phyloP scores from a whole-genome alignment of 2,113 vertebrate genomes.

The Odontophorus gujanensis region DNA sequence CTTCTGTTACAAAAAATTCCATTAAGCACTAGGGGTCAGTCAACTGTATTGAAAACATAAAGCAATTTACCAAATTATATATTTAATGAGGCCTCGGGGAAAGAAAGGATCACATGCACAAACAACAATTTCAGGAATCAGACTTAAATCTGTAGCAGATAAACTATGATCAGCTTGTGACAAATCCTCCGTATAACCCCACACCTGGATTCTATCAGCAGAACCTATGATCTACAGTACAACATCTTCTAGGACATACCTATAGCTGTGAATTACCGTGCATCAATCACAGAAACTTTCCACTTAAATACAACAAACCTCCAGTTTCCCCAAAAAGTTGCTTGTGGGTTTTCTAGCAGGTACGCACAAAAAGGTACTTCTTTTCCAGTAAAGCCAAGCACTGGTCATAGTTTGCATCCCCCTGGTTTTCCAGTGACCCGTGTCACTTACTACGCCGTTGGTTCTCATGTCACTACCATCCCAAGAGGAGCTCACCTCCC shows the following conservation, averaged over 20 bases:
- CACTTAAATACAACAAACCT: not conserved
- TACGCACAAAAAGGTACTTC: not conserved
- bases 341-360: not conserved
- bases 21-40: conserved; percentile 34
- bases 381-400: not conserved
- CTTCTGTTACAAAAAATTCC: conserved; percentile 31
- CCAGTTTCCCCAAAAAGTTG: not conserved
- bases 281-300: not conserved
- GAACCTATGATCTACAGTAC: not conserved
- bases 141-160: not conserved
- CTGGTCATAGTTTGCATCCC: not conserved
- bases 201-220: not conserved
- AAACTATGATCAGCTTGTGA: not conserved
- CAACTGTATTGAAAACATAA: conserved; percentile 2
- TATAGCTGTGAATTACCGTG: not conserved
- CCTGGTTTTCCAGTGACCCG: not conserved
- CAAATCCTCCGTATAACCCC: not conserved
- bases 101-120: not conserved
- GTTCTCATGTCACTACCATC: not conserved
- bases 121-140: conserved; percentile 6
- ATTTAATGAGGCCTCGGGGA: conserved; percentile 24
- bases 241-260: not conserved
- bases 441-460: not conserved
- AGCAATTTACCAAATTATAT: not conserved
- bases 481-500: not conserved